These are phyloP conservation scores for Premnoplex brunnescens DNA, from an alignment of 2,797 vertebrate genomes.

Conservation along the genomic window DNA sequence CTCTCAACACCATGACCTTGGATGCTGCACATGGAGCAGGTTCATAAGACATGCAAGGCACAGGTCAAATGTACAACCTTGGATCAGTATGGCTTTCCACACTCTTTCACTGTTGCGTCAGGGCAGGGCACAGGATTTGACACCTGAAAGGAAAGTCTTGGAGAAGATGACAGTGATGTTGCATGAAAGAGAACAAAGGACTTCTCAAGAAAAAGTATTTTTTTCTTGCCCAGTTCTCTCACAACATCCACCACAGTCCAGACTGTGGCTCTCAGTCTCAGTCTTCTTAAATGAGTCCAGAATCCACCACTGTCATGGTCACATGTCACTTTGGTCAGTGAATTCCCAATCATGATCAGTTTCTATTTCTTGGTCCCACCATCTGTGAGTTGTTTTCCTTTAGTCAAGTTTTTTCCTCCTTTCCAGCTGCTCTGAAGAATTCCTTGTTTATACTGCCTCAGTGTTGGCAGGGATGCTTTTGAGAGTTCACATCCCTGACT, in stretches of 20 bases:
- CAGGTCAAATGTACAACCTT: not conserved
- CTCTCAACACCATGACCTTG: not conserved
- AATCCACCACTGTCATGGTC: not conserved
- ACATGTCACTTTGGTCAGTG: not conserved
- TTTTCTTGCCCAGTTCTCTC: not conserved
- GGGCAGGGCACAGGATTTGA: not conserved
- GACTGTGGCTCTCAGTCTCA: not conserved
- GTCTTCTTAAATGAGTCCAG: not conserved
- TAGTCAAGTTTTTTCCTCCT: not conserved
- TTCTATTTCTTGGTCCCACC: not conserved
- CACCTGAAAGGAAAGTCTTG: not conserved
- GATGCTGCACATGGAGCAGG: not conserved
- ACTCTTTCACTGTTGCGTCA: not conserved
- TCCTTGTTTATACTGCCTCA: not conserved
- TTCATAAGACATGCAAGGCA: not conserved
- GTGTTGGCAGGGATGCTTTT: not conserved
- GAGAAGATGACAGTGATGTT: not conserved
- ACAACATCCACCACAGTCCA: not conserved
- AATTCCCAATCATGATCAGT: not conserved
- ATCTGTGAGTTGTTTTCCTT: not conserved
- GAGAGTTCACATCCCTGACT: not conserved
- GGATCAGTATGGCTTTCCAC: not conserved
- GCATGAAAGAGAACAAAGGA: not conserved
- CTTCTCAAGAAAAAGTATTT: not conserved
- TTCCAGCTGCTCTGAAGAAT: not conserved